Conservation (phyloP, 2,113 vertebrate genomes). For the Corydoras maculifer region DNA sequence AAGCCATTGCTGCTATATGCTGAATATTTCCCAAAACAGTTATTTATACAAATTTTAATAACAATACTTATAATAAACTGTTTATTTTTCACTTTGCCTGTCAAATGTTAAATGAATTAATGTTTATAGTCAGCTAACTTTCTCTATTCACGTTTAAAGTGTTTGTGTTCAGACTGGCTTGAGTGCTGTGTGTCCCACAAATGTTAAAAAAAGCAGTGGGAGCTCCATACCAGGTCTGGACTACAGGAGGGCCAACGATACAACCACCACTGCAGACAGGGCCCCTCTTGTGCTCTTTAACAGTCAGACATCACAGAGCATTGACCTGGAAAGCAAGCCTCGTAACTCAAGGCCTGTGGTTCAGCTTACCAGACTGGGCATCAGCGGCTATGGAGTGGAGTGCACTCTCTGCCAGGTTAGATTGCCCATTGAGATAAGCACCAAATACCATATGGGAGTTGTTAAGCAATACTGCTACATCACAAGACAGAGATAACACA, state of each 20-base stretch:
- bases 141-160: conserved; percentile 33
- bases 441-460: conserved; percentile 40
- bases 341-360: conserved; percentile 47
- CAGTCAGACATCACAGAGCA: conserved; percentile 35
- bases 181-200: conserved; percentile 28
- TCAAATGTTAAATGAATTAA: too few relatives aligned
- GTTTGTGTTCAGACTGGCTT: conserved; percentile 32
- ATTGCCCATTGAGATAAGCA: conserved; percentile 40
- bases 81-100: too few relatives aligned
- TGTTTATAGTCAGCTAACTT: conserved; percentile 6
- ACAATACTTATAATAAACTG: too few relatives aligned
- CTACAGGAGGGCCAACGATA: conserved; percentile 23
- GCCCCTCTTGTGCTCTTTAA: conserved; percentile 45
- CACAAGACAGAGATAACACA: conserved; percentile 37
- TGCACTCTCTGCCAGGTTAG: conserved; percentile 39
- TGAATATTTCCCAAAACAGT: too few relatives aligned
- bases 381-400: conserved; percentile 32
- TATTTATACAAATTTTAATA: too few relatives aligned
- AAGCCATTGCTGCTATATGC: too few relatives aligned
- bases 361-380: conserved; percentile 45
- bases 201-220: conserved; percentile 24
- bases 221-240: conserved; percentile 17
- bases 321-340: conserved; percentile 44
- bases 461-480: conserved; percentile 46
- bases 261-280: conserved; percentile 37